Conservation (phyloP, 2,797 vertebrate genomes). For the Psittacula derbiana region DNA sequence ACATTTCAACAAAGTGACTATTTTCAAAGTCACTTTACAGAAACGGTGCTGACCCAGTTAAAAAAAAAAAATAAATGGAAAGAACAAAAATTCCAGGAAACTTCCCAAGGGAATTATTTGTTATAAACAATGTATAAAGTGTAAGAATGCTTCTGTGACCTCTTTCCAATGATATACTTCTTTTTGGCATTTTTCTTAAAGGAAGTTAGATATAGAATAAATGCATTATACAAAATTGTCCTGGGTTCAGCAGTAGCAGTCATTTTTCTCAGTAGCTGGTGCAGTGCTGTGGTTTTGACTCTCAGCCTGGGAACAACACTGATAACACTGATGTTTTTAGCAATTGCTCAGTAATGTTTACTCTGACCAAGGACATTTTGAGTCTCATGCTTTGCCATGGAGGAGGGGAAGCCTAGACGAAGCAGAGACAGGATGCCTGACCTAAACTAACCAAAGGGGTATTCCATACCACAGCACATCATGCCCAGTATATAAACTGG, state of each 20-base stretch:
- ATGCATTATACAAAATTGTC: background rate
- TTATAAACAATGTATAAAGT: background rate
- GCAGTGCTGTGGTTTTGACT: background rate
- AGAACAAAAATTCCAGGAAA: background rate
- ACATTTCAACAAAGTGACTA: no score
- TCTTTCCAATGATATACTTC: background rate
- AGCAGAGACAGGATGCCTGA: no score
- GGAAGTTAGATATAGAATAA: background rate
- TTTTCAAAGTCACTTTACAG: background rate
- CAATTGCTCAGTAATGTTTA: no score
- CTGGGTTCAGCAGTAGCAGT: background rate
- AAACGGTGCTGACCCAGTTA: background rate
- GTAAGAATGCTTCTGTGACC: background rate
- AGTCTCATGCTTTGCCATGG: no score
- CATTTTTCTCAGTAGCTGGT: background rate
- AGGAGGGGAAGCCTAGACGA: no score
- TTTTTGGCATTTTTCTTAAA: background rate
- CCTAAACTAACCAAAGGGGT: no score
- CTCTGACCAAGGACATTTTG: no score
- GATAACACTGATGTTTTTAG: no score
- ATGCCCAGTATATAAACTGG: no score
- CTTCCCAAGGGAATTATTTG: background rate
- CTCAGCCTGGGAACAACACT: background rate
- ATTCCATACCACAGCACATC: no score
- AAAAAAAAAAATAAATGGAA: fast-evolving